phyloP scores from a whole-genome alignment of 2,113 vertebrate species.

The Pavo muticus region DNA sequence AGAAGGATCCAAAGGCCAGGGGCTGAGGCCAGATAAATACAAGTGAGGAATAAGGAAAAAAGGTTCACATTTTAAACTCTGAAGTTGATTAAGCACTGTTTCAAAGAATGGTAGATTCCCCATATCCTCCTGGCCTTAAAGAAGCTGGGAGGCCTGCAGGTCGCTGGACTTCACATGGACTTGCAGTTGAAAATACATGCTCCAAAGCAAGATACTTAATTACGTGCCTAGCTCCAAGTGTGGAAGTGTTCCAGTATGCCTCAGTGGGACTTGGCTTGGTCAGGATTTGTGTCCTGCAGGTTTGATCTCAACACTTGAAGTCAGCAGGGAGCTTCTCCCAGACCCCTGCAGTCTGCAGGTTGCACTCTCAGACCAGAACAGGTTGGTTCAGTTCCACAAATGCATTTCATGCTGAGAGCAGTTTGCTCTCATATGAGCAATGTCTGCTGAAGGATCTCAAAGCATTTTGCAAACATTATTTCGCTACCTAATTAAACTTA shows the following conservation, averaged over 20 bases:
- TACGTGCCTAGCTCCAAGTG: not conserved
- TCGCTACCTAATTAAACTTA: slow-evolving; percentile 71
- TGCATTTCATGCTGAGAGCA: slow-evolving; percentile 1
- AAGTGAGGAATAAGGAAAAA: not conserved
- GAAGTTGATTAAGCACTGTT: not conserved
- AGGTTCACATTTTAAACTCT: not conserved
- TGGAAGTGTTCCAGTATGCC: slow-evolving; percentile 13
- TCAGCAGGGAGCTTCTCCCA: slow-evolving; percentile 34
- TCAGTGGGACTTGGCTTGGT: slow-evolving; percentile 27
- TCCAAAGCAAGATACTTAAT: slow-evolving; percentile 27
- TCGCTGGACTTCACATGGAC: not conserved
- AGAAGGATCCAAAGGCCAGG: not conserved
- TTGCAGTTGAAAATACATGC: not conserved
- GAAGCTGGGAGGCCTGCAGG: not conserved
- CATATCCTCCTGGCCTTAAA: slow-evolving; percentile 11
- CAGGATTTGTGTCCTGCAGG: slow-evolving; percentile 12
- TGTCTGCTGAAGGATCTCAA: slow-evolving; percentile 42
- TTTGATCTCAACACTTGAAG: slow-evolving; percentile 50
- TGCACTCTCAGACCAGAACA: slow-evolving; percentile 26
- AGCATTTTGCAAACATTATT: slow-evolving; percentile 60
- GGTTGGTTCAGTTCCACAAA: slow-evolving; percentile 19
- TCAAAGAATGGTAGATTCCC: slow-evolving; percentile 13
- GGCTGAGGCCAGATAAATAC: not conserved
- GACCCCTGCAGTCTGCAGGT: slow-evolving; percentile 48
- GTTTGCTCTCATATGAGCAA: not conserved